Base-by-base conservation (phyloP, 2,797 vertebrate genomes). In the Phataginus tetradactyla region DNA sequence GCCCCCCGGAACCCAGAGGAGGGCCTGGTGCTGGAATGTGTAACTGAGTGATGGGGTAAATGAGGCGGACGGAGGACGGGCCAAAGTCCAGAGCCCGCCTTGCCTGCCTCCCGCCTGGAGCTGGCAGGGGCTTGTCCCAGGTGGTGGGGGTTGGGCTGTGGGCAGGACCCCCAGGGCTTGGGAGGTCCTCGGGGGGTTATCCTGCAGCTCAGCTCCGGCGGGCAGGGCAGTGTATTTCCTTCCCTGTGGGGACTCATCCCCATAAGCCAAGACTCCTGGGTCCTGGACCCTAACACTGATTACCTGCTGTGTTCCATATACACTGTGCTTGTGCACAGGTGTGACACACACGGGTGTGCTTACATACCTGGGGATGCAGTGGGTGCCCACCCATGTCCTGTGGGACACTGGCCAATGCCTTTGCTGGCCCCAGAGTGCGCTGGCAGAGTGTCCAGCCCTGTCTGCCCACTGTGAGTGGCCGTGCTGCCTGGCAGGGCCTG, bases 71-170 rank as follows among this genome's bases (percentile, higher is more conserved):
- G 14, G 92, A 90, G 42, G 86, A 74, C 91, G 32, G 94, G 83
- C 78, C 75, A 34, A 96, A 96, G 97, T 96, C 86, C 96, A 92
- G 80, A 51, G 64, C 93, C 63, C 1, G 34, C 84, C 17, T 42
- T 37, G 59, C 49, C 86, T 6, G 1, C 49, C 68, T 63, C 71
- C 85, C 9, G 1, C 53, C n/a, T 13, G 0, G 42, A 69, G 37
- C 29, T 87, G 92, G 95, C 27, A 10, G 80, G 51, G 68, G 57
- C 75, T 66, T 63, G 72, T 32, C 45, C 45, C 13, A 0, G 32
- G 20, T 12, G 1, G 55, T n/a, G 6, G 39, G 39, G 66, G 42
- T 17, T 49, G 57, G 45, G 42, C 21, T 25, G 0, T 17, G 71
- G 74, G 79, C 61, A 8, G 18, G 17, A 49, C n/a, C 37, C 83